These are phyloP conservation scores for Dryomyza anilis DNA, from an alignment of 2,888 invertebrate species.

Conservation along the genomic window DNA sequence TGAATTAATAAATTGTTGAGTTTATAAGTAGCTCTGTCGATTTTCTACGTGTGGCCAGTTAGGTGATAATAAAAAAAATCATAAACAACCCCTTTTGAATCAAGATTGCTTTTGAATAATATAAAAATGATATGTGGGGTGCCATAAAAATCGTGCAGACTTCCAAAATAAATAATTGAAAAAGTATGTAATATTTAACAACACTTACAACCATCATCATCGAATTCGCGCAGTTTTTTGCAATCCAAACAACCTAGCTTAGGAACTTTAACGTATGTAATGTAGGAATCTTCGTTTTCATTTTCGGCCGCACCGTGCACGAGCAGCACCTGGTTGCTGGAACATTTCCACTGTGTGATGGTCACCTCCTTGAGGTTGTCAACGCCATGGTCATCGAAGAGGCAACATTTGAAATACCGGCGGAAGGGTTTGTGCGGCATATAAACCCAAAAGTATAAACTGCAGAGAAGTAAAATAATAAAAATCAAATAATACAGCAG, in stretches of 20 bases:
- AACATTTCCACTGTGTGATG: constrained; percentile 69
- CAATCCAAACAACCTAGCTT: constrained; percentile 69
- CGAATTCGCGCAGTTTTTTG: constrained; percentile 63
- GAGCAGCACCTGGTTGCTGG: constrained; percentile 66
- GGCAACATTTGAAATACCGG: constrained; percentile 64
- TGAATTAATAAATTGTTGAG: background rate
- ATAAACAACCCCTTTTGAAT: background rate
- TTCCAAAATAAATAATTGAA: no score
- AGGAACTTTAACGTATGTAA: constrained; percentile 64
- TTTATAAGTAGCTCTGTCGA: background rate
- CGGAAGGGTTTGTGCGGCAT: constrained; percentile 58
- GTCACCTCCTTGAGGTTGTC: constrained; percentile 68
- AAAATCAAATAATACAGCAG: background rate
- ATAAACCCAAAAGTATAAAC: constrained; percentile 61
- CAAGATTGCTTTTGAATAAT: no score
- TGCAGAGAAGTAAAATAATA: constrained; percentile 29
- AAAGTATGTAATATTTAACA: no score
- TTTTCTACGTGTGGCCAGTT: background rate
- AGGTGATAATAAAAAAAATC: background rate
- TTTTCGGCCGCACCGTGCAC: constrained; percentile 64
- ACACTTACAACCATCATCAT: constrained; percentile 58
- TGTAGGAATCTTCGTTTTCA: constrained; percentile 61
- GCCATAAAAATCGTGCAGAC: no score
- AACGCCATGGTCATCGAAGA: constrained; percentile 68
- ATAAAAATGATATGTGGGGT: no score